Percentiles rank a stretch among this genome's conserved stretches.
Conservation (phyloP, 2,888 invertebrate species). For the Metalampra italica region DNA sequence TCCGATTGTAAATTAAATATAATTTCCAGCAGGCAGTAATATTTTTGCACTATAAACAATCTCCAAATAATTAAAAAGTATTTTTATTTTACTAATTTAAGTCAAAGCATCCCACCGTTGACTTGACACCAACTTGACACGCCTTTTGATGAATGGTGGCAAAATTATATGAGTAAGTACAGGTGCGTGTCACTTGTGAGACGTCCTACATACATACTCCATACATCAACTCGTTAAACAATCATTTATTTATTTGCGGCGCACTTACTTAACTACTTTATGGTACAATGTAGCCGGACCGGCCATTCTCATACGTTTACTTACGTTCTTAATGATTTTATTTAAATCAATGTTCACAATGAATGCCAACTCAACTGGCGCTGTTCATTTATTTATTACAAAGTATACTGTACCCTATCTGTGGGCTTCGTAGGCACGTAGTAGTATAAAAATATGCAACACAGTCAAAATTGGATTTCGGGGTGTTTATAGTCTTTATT, state of each 20-base stretch:
- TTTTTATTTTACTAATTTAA: neutral
- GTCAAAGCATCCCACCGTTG: neutral
- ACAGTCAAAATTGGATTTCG: no score
- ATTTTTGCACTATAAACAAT: no score
- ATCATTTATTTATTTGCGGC: constrained; percentile 12
- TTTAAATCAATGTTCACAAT: constrained; percentile 4
- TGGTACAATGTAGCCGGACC: neutral
- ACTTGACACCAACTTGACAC: neutral
- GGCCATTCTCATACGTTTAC: constrained; percentile 3
- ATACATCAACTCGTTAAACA: constrained; percentile 11
- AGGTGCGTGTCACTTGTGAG: neutral
- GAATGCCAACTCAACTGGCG: neutral
- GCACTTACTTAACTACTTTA: constrained; percentile 5
- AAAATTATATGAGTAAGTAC: constrained; percentile 6
- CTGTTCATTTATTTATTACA: neutral
- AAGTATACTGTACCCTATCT: no score
- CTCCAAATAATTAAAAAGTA: no score
- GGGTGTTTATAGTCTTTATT: no score
- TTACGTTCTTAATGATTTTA: constrained; percentile 7
- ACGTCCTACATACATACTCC: constrained; percentile 5
- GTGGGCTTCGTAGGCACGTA: no score
- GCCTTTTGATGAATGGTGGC: constrained; percentile 3
- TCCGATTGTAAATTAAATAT: no score
- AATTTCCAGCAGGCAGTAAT: no score
- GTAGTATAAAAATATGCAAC: no score